Base-by-base conservation (phyloP, 2,797 vertebrate genomes). In the Halcyon leucocephala region DNA sequence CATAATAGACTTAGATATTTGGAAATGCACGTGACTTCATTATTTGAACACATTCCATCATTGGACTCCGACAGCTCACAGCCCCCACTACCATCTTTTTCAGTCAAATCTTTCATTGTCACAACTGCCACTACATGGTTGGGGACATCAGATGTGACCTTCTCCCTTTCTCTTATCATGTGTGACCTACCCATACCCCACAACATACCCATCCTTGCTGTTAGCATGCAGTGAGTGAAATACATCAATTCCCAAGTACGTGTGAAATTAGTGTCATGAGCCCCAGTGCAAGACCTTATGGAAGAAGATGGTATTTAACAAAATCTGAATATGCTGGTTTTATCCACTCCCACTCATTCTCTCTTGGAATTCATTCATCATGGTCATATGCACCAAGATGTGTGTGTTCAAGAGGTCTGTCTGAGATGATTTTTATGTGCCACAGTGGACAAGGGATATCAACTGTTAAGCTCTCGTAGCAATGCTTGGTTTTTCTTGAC, bases 201-300 rank as follows among this genome's bases (percentile, higher is more conserved):
- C 25, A 70, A 31, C 5, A 12, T 6, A 58, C 6, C 69, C 54
- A 35, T 35, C 25, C 48, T 41, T 14, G 10, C 10, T 17, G 0
- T 46, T n/a, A 70, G 28, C 55, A n/a, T 3, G 8, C 42, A 66
- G 39, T 3, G 25, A 93, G 62, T 5, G 9, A 60, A 44, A 26
- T 1, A 57, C 11, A n/a, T 35, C 7, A 31, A 0, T 22, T 81
- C 48, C 52, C 12, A 14, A 61, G 16, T 29, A 33, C 0, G 1
- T 10, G 3, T 31, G 44, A 89, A 91, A 84, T 51, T 7, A 76
- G 12, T 3, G 5, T n/a, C 66, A 82, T 21, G 64, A 60, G 44
- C 26, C 20, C 20, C 11, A 21, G 2, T 7, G 35, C 21, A 65
- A 54, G 5, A 60, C 3, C 3, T 64, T 35, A 48, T 5, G 28